Base-by-base conservation (phyloP, 2,797 vertebrate species). In the Pangasius mekongensis region DNA sequence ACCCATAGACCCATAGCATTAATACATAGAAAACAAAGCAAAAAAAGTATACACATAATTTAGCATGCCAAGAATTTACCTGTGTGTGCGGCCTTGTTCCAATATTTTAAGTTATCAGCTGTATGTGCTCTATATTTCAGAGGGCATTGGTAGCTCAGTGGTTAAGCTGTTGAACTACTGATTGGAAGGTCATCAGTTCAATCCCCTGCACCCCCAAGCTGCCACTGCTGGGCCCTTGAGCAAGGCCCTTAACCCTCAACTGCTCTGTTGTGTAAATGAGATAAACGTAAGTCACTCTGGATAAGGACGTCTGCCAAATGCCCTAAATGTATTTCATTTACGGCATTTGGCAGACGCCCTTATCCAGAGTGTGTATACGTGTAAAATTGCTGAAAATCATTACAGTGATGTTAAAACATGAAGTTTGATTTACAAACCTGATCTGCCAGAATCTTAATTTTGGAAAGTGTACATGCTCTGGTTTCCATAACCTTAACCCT, bases 371-470 rank as follows among this genome's bases (percentile, higher is more conserved):
- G 39, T 58, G 3, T 6, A 56, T 27, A 2, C 11, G 3, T 82
- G 27, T 39, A 24, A 83, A 20, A 82, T 82, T 62, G 22, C 22
- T 62, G 56, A 20, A 66, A 49, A 67, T 66, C 27, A 83, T 67
- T 83, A 67, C 16, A 22, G 43, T 62, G 22, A 11, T 14, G 8
- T n/a, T n/a, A 16, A 52, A 27, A 27, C 3, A 18, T 30, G 22
- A 0, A 14, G 36, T 60, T 82, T 83, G n/a, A 83, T 83, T 66
- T 83, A 24, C 18, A 60, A 60, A 66, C 13, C 24, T 47, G 58
- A 36, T 60, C 56, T 43, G 14, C 43, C 60, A 66, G 58, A n/a
- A 64, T 83, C 24, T n/a, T 66, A 30, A 66, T 83, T 83, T 83
- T 83, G 60, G 81, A 83, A 67, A 67, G 14, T 49, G 39, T 83